A percentile compares a stretch with the other conserved stretches of the same genome.
Evolutionary conservation across 2,797 vertebrate species (phyloP).

Genomic region (Neoniphon sammara): DNA sequence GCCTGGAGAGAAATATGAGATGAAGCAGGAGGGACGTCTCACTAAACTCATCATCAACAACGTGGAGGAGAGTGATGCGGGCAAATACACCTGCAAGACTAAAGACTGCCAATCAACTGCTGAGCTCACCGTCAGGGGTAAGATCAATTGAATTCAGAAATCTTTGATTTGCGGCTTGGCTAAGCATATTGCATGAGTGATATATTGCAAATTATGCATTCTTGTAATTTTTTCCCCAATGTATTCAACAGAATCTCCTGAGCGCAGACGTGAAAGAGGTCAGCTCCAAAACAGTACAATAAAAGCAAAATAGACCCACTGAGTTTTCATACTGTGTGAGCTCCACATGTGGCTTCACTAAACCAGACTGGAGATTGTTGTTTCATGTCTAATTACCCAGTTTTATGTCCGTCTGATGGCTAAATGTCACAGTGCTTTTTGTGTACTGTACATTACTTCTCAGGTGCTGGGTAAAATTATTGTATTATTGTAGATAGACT

Average conservation of each 20-base stretch:
- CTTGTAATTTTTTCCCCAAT: slow-evolving; percentile 21
- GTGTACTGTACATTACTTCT: slow-evolving; percentile 42
- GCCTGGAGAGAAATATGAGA: slow-evolving; percentile 89
- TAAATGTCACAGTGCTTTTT: slow-evolving; percentile 43
- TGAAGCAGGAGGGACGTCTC: slow-evolving; percentile 79
- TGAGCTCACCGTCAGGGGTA: slow-evolving; percentile 86
- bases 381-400: slow-evolving; percentile 22
- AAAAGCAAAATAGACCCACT: slow-evolving; percentile 31
- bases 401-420: slow-evolving; percentile 10
- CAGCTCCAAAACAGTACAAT: slow-evolving; percentile 52
- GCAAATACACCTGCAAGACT: slow-evolving; percentile 90
- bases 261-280: slow-evolving; percentile 69
- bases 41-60: slow-evolving; percentile 84
- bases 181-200: not conserved
- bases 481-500: slow-evolving; percentile 4
- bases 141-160: slow-evolving; percentile 57
- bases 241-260: slow-evolving; percentile 68
- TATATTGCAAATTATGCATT: not conserved
- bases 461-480: slow-evolving; percentile 12
- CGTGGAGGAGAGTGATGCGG: slow-evolving; percentile 86
- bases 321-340: slow-evolving; percentile 40
- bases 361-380: slow-evolving; percentile 11
- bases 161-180: not conserved
- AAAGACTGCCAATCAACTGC: slow-evolving; percentile 86
- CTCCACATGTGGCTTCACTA: slow-evolving; percentile 35